Percentiles rank a stretch among this genome's conserved stretches.
Evolutionary conservation across 2,888 invertebrate genomes (phyloP).

Genomic region (Tetrapedia diversipes): DNA sequence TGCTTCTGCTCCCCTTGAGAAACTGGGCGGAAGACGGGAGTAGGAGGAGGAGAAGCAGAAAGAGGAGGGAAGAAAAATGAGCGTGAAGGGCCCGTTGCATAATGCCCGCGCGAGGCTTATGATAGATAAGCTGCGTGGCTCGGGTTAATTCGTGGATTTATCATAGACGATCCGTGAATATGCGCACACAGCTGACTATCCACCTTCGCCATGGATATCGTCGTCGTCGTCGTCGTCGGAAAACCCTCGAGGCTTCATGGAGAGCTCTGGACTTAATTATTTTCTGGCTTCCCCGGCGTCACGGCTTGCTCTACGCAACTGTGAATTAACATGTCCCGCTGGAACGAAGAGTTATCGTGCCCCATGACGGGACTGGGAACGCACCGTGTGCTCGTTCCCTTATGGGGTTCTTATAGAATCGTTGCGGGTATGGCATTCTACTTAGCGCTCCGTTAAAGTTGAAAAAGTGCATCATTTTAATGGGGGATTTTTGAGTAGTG

Average conservation of each 20-base stretch:
- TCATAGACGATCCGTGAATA: constrained; percentile 55
- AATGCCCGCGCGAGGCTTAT: constrained; percentile 40
- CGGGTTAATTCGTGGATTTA: constrained; percentile 68
- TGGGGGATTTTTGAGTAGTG: too few relatives aligned
- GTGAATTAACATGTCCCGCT: constrained; percentile 55
- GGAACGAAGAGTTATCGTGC: constrained; percentile 50
- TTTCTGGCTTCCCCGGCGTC: constrained; percentile 37
- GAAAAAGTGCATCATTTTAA: too few relatives aligned
- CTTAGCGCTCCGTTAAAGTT: too few relatives aligned
- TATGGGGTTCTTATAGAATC: too few relatives aligned
- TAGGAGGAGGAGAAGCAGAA: too few relatives aligned
- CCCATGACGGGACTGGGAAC: constrained; percentile 7
- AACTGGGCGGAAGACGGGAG: too few relatives aligned
- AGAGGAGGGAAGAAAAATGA: constrained; percentile 54
- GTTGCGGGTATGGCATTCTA: too few relatives aligned
- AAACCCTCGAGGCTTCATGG: constrained; percentile 26
- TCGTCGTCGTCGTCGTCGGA: constrained; percentile 35
- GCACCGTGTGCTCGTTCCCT: not conserved
- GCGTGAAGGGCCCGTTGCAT: constrained; percentile 50
- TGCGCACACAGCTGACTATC: not conserved
- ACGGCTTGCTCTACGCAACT: constrained; percentile 34
- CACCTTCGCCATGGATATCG: constrained; percentile 27
- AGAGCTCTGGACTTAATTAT: constrained; percentile 56
- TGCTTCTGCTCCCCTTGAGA: too few relatives aligned
- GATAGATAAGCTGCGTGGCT: constrained; percentile 58